These are phyloP conservation scores for Micronisus gabar DNA, from an alignment of 2,113 vertebrate genomes.

Conservation along the genomic window DNA sequence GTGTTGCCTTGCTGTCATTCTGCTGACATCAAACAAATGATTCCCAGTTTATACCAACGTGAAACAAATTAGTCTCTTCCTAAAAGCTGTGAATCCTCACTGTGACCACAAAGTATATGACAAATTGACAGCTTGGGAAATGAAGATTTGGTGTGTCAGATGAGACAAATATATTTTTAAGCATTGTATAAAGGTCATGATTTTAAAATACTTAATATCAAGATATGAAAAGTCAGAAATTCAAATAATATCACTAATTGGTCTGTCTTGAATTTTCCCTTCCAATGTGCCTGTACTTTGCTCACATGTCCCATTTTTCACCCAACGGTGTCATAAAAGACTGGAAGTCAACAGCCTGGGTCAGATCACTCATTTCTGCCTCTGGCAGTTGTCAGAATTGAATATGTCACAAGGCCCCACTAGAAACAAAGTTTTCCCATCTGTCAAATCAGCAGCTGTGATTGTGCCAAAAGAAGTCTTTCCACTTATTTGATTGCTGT, in stretches of 20 bases:
- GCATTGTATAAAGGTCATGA: not conserved
- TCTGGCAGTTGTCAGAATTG: constrained; percentile 14
- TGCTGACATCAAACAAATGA: not conserved
- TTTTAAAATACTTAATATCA: not conserved
- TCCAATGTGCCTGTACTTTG: not conserved
- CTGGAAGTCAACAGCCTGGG: not conserved
- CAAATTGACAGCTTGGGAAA: not conserved
- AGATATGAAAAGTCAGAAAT: not conserved
- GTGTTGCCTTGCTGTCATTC: not conserved
- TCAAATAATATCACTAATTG: not conserved
- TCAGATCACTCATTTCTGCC: not conserved
- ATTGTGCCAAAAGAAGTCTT: not conserved
- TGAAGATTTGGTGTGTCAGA: not conserved
- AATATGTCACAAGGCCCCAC: not conserved
- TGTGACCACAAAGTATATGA: not conserved
- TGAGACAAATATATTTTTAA: not conserved
- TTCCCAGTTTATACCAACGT: not conserved
- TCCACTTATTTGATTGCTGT: not conserved
- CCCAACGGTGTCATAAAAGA: not conserved
- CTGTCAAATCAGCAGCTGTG: constrained; percentile 4
- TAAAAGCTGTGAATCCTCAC: not conserved
- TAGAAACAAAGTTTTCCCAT: not conserved
- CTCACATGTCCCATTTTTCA: not conserved
- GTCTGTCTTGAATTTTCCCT: not conserved
- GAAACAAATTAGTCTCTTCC: not conserved